Evolutionary conservation across 2,888 invertebrate species (phyloP), one percentile per base, ranked within the genome.

Genomic region (Apotomis capreana): DNA sequence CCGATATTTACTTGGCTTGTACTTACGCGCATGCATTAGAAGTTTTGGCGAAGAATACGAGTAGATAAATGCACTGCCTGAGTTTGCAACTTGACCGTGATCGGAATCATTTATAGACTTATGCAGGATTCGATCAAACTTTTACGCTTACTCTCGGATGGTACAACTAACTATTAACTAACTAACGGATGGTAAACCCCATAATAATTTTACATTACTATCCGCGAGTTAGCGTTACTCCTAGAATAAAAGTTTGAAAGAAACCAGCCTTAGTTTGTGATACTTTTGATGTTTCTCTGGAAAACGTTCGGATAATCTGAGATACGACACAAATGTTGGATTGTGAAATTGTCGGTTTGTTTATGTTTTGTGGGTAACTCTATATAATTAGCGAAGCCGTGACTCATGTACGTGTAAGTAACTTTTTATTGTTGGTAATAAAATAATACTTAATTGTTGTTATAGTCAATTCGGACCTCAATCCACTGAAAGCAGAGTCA

Each of bases 41-140:
- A 58, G 65, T 57, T 5, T 40, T 4, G 40, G 40, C 6, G 6
- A 40, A 3, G 46, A 6, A 8, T 8, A 44, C 44, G 46, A 46
- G 46, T 57, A 60, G 67, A 70, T 73, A 75, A 52, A 61, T 80
- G 79, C 79, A 79, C 80, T 78, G 78, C 80, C 78, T 80, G 81
- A 82, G 83, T 81, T 82, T 83, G 74, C 13, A 79, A 76, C 78
- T 75, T 79, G 82, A 36, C 44, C 44, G 57, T 72, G 68, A 63
- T 58, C 82, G 81, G 82, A 81, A 83, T 84, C 76, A 77, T 76
- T 80, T 74, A 78, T 79, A n/a, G n/a, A n/a, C n/a, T n/a, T n/a
- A n/a, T n/a, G n/a, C n/a, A n/a, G 77, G 74, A 78, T 15, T 15
- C 15, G 15, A 15, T 15, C 15, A 0, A 15, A 15, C 15, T 15